Evolutionary conservation across 2,113 vertebrate species (phyloP), one percentile per base, ranked within the genome.

Genomic region (Hyperoodon ampullatus): DNA sequence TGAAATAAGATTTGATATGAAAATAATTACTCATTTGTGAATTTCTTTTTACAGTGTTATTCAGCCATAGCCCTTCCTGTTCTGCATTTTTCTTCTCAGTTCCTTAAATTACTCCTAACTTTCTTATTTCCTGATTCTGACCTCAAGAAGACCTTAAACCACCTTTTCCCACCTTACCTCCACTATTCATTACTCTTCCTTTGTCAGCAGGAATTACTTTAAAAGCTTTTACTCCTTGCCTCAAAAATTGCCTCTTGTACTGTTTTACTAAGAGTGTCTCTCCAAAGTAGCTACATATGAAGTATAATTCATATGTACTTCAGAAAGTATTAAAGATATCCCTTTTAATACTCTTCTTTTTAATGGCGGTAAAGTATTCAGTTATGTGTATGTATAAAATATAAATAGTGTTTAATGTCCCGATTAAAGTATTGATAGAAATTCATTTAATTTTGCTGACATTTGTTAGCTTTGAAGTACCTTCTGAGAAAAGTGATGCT

Each of bases 111-210:
- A 74, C 72, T 65, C 55, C n/a, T 96, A 93, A 47, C n/a, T 96
- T 97, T 95, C 88, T 88, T 95, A 88, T 88, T 96, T 96, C 86
- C 72, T 91, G 70, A 82, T 96, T 91, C 66, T 95, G 88, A 90
- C 68, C 50, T 94, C 66, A 95, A 71, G 66, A 93, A 75, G 24
- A 94, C 93, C 15, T 68, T 90, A 74, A 71, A 63, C 26, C 50
- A 61, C 88, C 50, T 96, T 78, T 96, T 26, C 35, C 53, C 53
- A 90, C 53, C 39, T 83, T 63, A 42, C 68, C 63, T 90, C 58
- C 12, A 24, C 78, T 92, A 13, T 90, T 90, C 42, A 66, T 90
- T 93, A 33, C 15, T 93, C 61, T 92, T 90, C n/a, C 90, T 84
- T 21, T 75, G 11, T 77, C 15, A 42, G 23, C n/a, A 97, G 88